Evolutionary conservation across 1,140 invertebrate species (phyloP), one percentile per base, ranked within the genome.

Genomic region (Papilio machaon): DNA sequence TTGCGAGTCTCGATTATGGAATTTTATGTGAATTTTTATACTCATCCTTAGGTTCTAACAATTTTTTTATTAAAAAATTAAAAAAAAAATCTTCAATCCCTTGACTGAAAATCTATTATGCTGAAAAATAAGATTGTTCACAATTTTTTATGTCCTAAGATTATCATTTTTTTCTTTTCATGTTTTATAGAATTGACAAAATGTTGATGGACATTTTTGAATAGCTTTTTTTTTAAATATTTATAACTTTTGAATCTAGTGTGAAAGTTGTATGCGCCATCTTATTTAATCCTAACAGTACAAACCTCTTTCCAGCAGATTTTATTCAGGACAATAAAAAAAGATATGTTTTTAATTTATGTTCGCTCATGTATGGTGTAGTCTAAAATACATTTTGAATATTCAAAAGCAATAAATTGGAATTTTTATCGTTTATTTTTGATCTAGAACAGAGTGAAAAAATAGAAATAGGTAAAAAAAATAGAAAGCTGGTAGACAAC

Each of bases 1-100:
- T 84, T 85, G 81, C 82, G 82, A 85, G 84, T 67, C 85, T 73
- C 47, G 82, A 79, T 81, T 52, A 81, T 73, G 52, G 73, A 83
- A 82, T 85, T 84, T 85, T 79, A 35, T 70, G 23, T 7, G 6
- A 82, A 74, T 82, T 79, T 84, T 83, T 82, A 85, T 70, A 70
- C 64, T 70, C 2, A 30, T 70, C 11, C 30, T 38, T 35, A 35
- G 5, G 64, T 70, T 70, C 30, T 70, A 11, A 13, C 15, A 38
- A 17, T 35, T 70, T 30, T 70, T 13, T n/a, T n/a, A n/a, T n/a
- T n/a, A n/a, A n/a, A n/a, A 67, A 35, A 70, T 35, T 13, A 7
- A 9, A 23, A 11, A 13, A 23, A 4, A 64, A 30, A 8, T 52
- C 49, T 52, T 52, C 13, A 17, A 6, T 35, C 4, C 1, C 10